Evolutionary conservation across 2,113 vertebrate species (phyloP).

Genomic region (Elgaria multicarinata): DNA sequence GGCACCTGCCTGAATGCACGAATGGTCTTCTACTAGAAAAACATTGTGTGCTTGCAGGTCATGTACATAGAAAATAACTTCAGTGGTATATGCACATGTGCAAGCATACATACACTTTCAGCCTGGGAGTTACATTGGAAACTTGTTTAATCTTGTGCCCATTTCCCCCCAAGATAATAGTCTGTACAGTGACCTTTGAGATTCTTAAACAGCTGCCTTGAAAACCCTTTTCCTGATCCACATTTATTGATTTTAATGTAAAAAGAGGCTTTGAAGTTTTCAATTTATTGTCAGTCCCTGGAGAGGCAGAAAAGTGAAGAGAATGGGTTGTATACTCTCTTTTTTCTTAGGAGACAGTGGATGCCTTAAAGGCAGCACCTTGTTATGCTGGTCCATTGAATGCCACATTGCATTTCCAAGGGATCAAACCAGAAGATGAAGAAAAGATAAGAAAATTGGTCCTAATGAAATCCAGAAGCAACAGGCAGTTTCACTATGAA

Average conservation of each 20-base stretch:
- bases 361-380: constrained; percentile 82
- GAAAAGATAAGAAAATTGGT: constrained; percentile 94
- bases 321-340: constrained; percentile 70
- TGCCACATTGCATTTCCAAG: constrained; percentile 89
- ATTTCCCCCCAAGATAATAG: constrained; percentile 42
- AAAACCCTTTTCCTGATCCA: constrained; percentile 54
- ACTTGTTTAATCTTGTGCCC: constrained; percentile 49
- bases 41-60: not conserved
- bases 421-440: constrained; percentile 87
- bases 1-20: not conserved
- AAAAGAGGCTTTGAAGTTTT: constrained; percentile 77
- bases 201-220: constrained; percentile 63
- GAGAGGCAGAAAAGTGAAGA: constrained; percentile 65
- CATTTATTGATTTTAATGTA: constrained; percentile 75
- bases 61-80: constrained; percentile 15
- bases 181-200: constrained; percentile 59
- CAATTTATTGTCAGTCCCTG: constrained; percentile 74
- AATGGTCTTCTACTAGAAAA: not conserved
- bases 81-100: not conserved
- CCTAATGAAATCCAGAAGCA: constrained; percentile 94
- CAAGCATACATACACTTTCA: not conserved
- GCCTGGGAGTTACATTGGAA: not conserved
- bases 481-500: constrained; percentile 85
- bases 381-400: constrained; percentile 78
- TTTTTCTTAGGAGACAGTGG: constrained; percentile 69